Evolutionary conservation across 2,113 vertebrate genomes (phyloP).

Genomic region (Lates calcarifer): DNA sequence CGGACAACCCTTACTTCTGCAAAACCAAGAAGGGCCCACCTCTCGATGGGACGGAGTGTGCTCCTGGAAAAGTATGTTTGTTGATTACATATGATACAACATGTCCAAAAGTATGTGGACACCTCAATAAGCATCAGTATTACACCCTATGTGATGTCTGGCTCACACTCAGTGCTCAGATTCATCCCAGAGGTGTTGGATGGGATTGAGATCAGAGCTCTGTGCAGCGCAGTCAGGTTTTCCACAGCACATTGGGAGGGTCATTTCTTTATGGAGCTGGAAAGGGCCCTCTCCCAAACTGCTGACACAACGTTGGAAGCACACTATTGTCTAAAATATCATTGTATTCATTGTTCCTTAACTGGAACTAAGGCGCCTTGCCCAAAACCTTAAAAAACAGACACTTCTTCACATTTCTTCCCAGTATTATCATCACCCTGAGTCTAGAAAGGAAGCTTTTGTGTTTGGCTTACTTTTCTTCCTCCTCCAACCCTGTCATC

Average conservation of each 20-base stretch:
- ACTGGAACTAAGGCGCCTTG: neutral
- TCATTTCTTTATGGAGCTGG: neutral
- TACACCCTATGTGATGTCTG: neutral
- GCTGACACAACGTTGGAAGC: slow-evolving; percentile 5
- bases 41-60: slow-evolving; percentile 95
- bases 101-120: neutral
- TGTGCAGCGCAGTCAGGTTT: neutral
- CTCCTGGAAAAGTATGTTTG: slow-evolving; percentile 90
- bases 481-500: neutral
- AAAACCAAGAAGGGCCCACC: slow-evolving; percentile 99
- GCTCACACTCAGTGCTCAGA: neutral
- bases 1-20: slow-evolving; percentile 98
- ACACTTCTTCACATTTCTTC: neutral
- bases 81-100: neutral
- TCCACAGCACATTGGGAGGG: neutral
- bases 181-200: neutral
- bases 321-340: slow-evolving; percentile 1
- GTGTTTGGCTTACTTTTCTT: neutral
- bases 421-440: neutral
- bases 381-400: neutral
- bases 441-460: neutral
- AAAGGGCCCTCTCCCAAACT: neutral
- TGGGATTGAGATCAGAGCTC: neutral
- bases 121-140: neutral
- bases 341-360: neutral